Conservation (phyloP, 2,888 invertebrate species). For the Acanthosepion pharaonis region DNA sequence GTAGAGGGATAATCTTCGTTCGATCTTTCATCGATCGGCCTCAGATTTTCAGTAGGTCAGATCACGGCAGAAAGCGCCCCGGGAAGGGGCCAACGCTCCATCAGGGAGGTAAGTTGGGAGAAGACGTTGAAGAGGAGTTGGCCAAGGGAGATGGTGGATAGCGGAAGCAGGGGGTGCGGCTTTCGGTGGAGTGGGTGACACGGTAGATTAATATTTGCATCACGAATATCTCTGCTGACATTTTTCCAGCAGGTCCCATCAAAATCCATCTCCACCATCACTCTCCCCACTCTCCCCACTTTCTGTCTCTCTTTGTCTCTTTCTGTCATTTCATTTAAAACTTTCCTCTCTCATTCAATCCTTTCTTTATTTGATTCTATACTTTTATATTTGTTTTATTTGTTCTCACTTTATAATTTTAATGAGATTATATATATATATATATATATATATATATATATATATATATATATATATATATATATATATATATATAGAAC, state of each 20-base stretch:
- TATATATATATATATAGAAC: too few species aligned
- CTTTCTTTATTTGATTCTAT: too few species aligned
- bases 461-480: too few species aligned
- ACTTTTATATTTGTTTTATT: too few species aligned
- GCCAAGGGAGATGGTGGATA: neutral
- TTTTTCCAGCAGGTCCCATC: neutral
- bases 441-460: too few species aligned
- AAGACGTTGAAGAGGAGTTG: neutral
- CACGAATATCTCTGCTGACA: neutral
- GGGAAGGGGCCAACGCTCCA: neutral
- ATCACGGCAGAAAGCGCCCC: slow-evolving; percentile 33
- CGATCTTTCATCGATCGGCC: slow-evolving; percentile 15
- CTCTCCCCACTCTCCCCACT: neutral
- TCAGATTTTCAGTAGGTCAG: slow-evolving; percentile 12
- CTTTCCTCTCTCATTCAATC: too few species aligned
- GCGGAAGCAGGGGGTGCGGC: too few species aligned
- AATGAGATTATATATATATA: too few species aligned
- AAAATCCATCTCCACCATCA: neutral
- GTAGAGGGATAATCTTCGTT: neutral
- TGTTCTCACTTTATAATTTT: too few species aligned
- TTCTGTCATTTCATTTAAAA: too few species aligned
- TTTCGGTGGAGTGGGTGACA: neutral
- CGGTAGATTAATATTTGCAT: neutral
- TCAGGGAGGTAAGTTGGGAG: neutral
- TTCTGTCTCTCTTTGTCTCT: neutral